Evolutionary conservation across 2,888 invertebrate genomes (phyloP).

Genomic region (Cinara cedri): DNA sequence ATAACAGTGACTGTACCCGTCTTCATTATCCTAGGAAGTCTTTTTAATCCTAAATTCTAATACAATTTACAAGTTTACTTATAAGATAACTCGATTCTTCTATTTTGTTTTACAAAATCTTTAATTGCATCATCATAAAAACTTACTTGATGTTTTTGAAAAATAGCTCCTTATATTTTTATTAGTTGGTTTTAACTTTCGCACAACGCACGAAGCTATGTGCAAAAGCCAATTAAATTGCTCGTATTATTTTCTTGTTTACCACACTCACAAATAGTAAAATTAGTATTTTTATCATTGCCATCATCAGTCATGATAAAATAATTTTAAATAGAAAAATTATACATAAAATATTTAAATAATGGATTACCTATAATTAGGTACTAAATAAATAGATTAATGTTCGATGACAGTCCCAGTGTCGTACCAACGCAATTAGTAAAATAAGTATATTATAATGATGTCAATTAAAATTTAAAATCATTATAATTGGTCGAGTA

Average conservation of each 20-base stretch:
- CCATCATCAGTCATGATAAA: slow-evolving; percentile 13
- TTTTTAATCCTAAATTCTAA: slow-evolving; percentile 6
- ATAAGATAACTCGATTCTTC: slow-evolving; percentile 12
- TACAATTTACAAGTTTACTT: slow-evolving; percentile 12
- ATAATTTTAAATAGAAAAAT: slow-evolving; percentile 10
- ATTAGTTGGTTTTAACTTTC: slow-evolving; percentile 2
- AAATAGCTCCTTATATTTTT: slow-evolving; percentile 14
- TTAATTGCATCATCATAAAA: too few relatives aligned
- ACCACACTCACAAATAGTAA: slow-evolving; percentile 10
- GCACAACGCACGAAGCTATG: background rate
- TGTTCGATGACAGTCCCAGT: background rate
- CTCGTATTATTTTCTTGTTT: slow-evolving; percentile 8
- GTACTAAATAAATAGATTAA: background rate
- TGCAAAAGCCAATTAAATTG: slow-evolving; percentile 19
- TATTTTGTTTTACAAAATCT: slow-evolving; percentile 20
- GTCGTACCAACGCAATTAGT: slow-evolving; percentile 6
- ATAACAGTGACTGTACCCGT: too few relatives aligned
- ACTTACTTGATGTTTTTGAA: slow-evolving; percentile 5
- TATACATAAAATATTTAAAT: slow-evolving; percentile 8
- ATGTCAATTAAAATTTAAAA: background rate
- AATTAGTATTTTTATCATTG: slow-evolving; percentile 7
- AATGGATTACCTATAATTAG: background rate
- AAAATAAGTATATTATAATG: too few relatives aligned
- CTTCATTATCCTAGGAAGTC: too few relatives aligned
- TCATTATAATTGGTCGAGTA: slow-evolving; percentile 2